These are phyloP conservation scores for Antechinus flavipes DNA, from an alignment of 2,113 vertebrate species.

Conservation along the genomic window DNA sequence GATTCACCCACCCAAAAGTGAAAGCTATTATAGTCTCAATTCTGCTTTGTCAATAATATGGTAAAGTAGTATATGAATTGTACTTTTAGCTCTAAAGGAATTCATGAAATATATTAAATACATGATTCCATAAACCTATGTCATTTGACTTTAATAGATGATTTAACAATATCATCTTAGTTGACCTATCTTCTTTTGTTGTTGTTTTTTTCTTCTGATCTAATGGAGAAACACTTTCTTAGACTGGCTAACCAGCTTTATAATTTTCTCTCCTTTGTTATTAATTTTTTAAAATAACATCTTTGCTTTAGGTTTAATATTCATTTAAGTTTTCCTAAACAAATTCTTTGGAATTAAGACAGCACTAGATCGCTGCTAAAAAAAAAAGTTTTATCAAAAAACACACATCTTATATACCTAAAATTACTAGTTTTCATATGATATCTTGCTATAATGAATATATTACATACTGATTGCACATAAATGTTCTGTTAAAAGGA, in stretches of 20 bases:
- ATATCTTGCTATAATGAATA: slow-evolving; percentile 51
- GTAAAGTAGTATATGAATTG: slow-evolving; percentile 30
- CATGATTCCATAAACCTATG: slow-evolving; percentile 36
- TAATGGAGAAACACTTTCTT: slow-evolving; percentile 46
- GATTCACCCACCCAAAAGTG: slow-evolving; percentile 44
- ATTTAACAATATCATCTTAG: slow-evolving; percentile 38
- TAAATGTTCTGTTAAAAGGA: slow-evolving; percentile 57
- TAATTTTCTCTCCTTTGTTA: background rate
- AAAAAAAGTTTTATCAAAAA: slow-evolving; percentile 42
- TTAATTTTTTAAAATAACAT: slow-evolving; percentile 54
- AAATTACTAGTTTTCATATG: slow-evolving; percentile 43
- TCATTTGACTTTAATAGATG: slow-evolving; percentile 39
- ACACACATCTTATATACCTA: slow-evolving; percentile 36
- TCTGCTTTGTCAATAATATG: slow-evolving; percentile 17
- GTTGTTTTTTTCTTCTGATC: slow-evolving; percentile 40
- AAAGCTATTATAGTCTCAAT: slow-evolving; percentile 27
- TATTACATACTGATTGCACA: slow-evolving; percentile 23
- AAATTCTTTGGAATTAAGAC: slow-evolving; percentile 40
- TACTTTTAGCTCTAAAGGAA: slow-evolving; percentile 23
- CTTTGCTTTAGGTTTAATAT: slow-evolving; percentile 58
- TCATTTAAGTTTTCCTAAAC: slow-evolving; percentile 52
- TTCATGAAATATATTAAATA: background rate
- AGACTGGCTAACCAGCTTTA: slow-evolving; percentile 29
- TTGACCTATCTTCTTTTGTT: slow-evolving; percentile 27
- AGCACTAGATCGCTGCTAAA: slow-evolving; percentile 38